These are phyloP conservation scores for Sturnira hondurensis DNA, from an alignment of 2,113 vertebrate species.

Conservation along the genomic window DNA sequence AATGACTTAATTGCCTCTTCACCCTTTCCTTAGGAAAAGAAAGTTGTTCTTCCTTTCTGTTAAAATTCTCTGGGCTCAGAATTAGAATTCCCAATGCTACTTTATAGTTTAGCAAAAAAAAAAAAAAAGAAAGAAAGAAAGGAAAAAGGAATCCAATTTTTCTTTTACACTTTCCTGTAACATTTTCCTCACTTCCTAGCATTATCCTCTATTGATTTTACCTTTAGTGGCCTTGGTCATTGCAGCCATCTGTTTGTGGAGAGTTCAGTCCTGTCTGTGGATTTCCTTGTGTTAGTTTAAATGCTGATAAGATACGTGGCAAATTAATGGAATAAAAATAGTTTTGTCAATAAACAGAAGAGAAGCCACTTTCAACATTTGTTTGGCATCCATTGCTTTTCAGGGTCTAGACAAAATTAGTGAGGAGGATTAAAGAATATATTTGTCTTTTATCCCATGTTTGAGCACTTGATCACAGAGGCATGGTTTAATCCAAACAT, in stretches of 20 bases:
- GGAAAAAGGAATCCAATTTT: too few species aligned
- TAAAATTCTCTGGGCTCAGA: constrained; percentile 48
- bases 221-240: constrained; percentile 80
- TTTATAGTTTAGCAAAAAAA: constrained; percentile 73
- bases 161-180: constrained; percentile 79
- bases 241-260: constrained; percentile 77
- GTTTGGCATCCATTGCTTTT: constrained; percentile 78
- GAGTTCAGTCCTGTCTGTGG: constrained; percentile 76
- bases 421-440: constrained; percentile 95
- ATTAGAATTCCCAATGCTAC: constrained; percentile 68
- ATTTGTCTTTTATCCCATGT: constrained; percentile 92
- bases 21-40: constrained; percentile 65
- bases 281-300: constrained; percentile 81
- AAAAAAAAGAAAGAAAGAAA: constrained; percentile 46
- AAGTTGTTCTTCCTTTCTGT: constrained; percentile 60
- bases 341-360: constrained; percentile 83
- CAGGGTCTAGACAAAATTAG: constrained; percentile 86
- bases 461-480: constrained; percentile 97
- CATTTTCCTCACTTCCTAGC: constrained; percentile 73
- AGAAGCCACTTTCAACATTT: constrained; percentile 80
- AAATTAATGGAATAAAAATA: constrained; percentile 88
- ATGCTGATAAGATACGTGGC: constrained; percentile 77
- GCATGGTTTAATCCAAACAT: constrained; percentile 95
- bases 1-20: constrained; percentile 75
- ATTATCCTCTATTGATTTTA: constrained; percentile 80